Evolutionary conservation across 2,113 vertebrate species (phyloP), one percentile per base, ranked within the genome.

Genomic region (Picathartes gymnocephalus): DNA sequence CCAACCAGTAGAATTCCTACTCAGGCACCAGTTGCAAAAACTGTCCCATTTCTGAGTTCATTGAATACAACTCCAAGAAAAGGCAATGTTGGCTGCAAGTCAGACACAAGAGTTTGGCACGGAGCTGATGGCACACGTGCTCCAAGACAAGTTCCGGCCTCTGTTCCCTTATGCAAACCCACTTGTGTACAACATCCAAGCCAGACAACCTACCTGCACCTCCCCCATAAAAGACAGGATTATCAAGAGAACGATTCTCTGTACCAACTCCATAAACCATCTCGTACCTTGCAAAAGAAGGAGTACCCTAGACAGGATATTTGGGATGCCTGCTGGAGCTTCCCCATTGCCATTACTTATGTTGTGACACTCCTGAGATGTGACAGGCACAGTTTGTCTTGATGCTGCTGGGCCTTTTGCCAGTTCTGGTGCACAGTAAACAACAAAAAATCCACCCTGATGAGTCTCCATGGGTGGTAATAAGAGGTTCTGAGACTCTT

Each of bases 121-220:
- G 65, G 14, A 90, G 12, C 5, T 3, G 0, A 8, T 2, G 2
- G 5, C 2, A 2, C 37, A 48, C 14, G 4, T 14, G 15, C 33
- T 65, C 33, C 3, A 2, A 88, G 42, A 65, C 0, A 2, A 66
- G 65, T 64, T 87, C 42, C 73, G 81, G 40, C 42, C 16, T 51
- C 47, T 3, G 0, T 7, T 30, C 18, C 13, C 6, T 4, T 25
- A 23, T 1, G 18, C 10, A 86, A 80, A 74, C 17, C 25, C 47
- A 27, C 20, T 58, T 6, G 1, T 11, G 21, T 35, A 61, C n/a
- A 81, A 33, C 35, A 57, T 15, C 15, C 66, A 80, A 76, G 33
- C 11, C 50, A 92, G 37, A 57, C 6, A 80, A 42, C 9, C 28
- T 61, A 15, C 23, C 27, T 47, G 12, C 40, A 60, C 8, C 8